Evolutionary conservation across 2,113 vertebrate genomes (phyloP), one percentile per base, ranked within the genome.

Genomic region (Protomyctophum bolini): DNA sequence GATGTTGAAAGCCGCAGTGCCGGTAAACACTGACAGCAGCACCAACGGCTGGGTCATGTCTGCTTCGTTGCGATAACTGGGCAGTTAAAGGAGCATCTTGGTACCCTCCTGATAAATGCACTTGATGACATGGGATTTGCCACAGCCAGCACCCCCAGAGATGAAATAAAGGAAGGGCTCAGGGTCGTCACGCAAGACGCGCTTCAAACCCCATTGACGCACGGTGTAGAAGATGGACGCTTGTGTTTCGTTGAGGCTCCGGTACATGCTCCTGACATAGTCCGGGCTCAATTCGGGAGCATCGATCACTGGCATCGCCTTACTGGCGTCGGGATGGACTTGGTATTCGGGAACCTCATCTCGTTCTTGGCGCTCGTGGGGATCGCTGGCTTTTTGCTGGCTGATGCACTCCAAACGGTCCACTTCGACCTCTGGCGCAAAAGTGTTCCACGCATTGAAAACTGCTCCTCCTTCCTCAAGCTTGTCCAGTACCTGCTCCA

Each of bases 71-170:
- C 0, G 75, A 8, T 8, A n/a, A n/a, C 63, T 12, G 15, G 74
- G 77, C 0, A 75, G 63, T 47, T 64, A 29, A 11, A 28, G n/a
- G 5, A 80, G 55, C 41, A 74, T 80, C 12, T 75, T 80, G 15
- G 66, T 66, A 0, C 56, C 77, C 28, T 80, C 70, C 1, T 8
- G 6, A 49, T 80, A 54, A 10, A 80, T 65, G 47, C 82, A 77
- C 50, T 83, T 74, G 9, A 77, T 80, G 14, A 77, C 6, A 12
- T 83, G 65, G 7, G 66, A 83, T 74, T 83, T 83, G 0, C 63
- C 70, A 55, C 50, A 54, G 6, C 73, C 81, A 51, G 58, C n/a
- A n/a, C n/a, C n/a, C n/a, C 73, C 76, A n/a, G 73, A 63, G 11
- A 75, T 28, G 64, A 75, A 61, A 66, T 69, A 76, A 14, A 76